A percentile compares a stretch with the other conserved stretches of the same genome.
Conservation (phyloP, 2,888 invertebrate genomes). For the Melieria crassipennis region DNA sequence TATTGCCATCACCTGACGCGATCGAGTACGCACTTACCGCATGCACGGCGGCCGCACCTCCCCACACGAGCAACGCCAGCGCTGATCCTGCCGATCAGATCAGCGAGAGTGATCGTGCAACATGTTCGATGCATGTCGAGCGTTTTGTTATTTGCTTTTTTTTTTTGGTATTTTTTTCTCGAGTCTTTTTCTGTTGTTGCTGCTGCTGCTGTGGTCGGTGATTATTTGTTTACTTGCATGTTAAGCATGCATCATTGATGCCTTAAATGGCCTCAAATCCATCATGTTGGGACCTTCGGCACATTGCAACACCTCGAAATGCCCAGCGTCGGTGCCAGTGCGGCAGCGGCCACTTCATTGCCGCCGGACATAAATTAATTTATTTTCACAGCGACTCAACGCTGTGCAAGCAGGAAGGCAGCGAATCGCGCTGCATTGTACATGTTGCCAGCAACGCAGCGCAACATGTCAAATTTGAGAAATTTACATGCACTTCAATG, state of each 20-base stretch:
- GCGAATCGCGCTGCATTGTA: too few relatives aligned
- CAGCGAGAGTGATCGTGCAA: constrained; percentile 38
- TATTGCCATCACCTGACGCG: too few relatives aligned
- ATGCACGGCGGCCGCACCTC: too few relatives aligned
- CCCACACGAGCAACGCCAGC: not conserved
- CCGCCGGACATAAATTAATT: too few relatives aligned
- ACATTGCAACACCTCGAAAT: constrained; percentile 27
- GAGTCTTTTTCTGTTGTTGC: not conserved
- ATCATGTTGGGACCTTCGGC: constrained; percentile 26
- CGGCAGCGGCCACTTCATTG: too few relatives aligned
- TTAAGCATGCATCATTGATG: constrained; percentile 36
- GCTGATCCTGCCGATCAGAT: constrained; percentile 2
- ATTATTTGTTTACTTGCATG: constrained; percentile 41
- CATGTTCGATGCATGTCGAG: constrained; percentile 8
- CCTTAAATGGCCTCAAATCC: constrained; percentile 33
- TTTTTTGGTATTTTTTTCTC: not conserved
- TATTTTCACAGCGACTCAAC: too few relatives aligned
- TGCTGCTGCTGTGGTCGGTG: constrained; percentile 20
- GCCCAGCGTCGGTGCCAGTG: too few relatives aligned
- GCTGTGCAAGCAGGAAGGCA: not conserved
- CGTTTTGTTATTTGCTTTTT: constrained; percentile 7
- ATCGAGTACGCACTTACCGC: too few relatives aligned
- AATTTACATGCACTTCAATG: too few relatives aligned
- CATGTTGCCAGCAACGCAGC: too few relatives aligned
- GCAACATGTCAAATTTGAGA: too few relatives aligned